Base-by-base conservation (phyloP, 2,888 invertebrate genomes). In the Alsophila aescularia region DNA sequence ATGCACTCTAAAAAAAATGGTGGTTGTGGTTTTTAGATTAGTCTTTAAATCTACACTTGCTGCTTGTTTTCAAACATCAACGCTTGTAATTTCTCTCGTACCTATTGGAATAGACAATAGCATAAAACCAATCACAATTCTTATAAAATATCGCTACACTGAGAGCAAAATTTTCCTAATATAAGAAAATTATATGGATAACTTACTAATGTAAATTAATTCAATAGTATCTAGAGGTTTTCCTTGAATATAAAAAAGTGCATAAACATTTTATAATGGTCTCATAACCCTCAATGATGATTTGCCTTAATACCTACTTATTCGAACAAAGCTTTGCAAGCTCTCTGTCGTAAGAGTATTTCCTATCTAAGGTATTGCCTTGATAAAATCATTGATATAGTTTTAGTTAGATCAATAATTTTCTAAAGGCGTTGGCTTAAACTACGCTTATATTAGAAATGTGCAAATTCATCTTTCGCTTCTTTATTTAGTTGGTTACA, bases 271-370 rank as follows among this genome's bases (percentile, higher is more conserved):
- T 36, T n/a, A 6, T 0, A 34, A 15, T 35, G 0, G 13, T 27
- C 27, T 12, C 16, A 36, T 16, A 29, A 29, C 24, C 24, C 24
- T 27, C 44, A 14, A 36, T 15, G 2, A 14, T 5, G 3, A 12
- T 12, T 40, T 10, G 14, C n/a, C 15, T 9, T 40, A 14, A 10
- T 15, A 8, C 37, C 8, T 15, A 8, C 37, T 31, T 31, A 12
- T 31, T 31, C 42, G 14, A 15, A 14, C 32, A 40, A 44, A 51
- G 42, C 43, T 42, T 55, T 49, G 35, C 47, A 51, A 54, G 52
- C 52, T 45, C 44, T 31, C 32, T 14, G 12, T 24, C 32, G 15
- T 37, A 36, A 12, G 1, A 15, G 16, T 32, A 48, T 35, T 15
- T 34, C 9, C 15, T 41, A 41, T 29, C 27, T 35, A 40, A 48